phyloP scores from a whole-genome alignment of 2,888 invertebrate genomes.

The Matsumyia berberina region DNA sequence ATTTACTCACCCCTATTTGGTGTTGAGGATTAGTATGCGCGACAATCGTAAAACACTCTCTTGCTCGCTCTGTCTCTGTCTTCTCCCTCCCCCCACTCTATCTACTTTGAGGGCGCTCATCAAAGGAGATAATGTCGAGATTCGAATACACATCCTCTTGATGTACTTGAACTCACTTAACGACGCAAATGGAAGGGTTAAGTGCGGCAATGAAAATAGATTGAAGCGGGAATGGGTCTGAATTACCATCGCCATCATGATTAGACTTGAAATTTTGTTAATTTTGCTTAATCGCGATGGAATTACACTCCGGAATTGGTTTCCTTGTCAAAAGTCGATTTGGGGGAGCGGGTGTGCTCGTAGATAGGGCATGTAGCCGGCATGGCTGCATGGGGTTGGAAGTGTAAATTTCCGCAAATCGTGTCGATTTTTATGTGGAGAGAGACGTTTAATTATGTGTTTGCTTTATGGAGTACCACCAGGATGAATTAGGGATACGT shows the following conservation, averaged over 20 bases:
- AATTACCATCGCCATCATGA: conserved; percentile 55
- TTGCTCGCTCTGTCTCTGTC: conserved; percentile 6
- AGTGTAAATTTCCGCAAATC: conserved; percentile 65
- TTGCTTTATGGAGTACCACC: conserved; percentile 37
- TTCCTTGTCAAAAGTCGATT: conserved; percentile 63
- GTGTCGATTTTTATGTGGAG: conserved; percentile 62
- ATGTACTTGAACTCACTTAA: conserved; percentile 63
- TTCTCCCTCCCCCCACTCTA: no score
- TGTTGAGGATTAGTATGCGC: conserved; percentile 51
- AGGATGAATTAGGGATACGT: conserved; percentile 5
- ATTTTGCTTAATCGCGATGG: conserved; percentile 60
- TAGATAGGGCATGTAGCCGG: conserved; percentile 15
- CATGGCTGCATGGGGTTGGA: conserved; percentile 9
- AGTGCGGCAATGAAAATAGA: conserved; percentile 64
- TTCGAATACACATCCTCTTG: conserved; percentile 59
- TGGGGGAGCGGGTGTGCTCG: background rate
- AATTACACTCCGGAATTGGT: conserved; percentile 55
- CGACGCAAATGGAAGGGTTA: conserved; percentile 61
- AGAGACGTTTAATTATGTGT: conserved; percentile 48
- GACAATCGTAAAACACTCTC: conserved; percentile 37
- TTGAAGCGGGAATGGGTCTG: conserved; percentile 9
- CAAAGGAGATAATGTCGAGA: conserved; percentile 55
- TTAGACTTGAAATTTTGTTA: conserved; percentile 67
- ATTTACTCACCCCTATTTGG: conserved; percentile 48
- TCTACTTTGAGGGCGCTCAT: conserved; percentile 14